Base-by-base conservation (phyloP, 1,140 invertebrate species). In the Dreissena rostriformis region DNA sequence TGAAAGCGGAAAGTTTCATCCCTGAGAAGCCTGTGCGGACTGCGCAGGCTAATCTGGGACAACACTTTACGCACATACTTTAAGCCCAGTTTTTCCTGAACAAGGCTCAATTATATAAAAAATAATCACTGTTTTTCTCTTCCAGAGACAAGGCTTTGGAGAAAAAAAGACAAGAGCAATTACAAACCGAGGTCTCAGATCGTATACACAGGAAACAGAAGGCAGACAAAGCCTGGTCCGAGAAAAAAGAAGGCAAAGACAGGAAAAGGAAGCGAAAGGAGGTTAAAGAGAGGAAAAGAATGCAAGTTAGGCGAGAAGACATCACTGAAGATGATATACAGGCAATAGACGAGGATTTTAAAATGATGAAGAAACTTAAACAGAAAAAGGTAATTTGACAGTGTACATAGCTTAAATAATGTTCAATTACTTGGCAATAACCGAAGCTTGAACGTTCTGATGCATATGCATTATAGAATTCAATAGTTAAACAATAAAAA, bases 351-450 rank as follows among this genome's bases (percentile, higher is more conserved):
- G 96, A 96, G 84, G 97, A 98, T 93, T 95, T 97, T 66, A 95
- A 96, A 1, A 93, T 98, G 52, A 95, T 98, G 24, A 98, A 98
- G 91, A 98, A 97, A 91, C 94, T 98, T 0, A 98, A 98, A 91
- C 97, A 96, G 89, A 96, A 96, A 89, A 98, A 98, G 91, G 94
- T 95, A 81, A 63, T 22, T 22, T 15, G 0, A 24, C 17, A 67
- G 22, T 78, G 29, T 39, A 70, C 28, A 72, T 5, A 28, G n/a
- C 49, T 71, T 70, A n/a, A 57, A 49, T 39, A 28, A 22, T n/a
- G 29, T 5, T 29, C 39, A 19, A 29, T 65, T 61, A 66, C 66
- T 6, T 5, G 61, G 65, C 15, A 19, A 17, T 74, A 24, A 19
- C 39, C 19, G 52, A n/a, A 4, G 22, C 72, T 17, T 66, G 6